A percentile compares a stretch with the other conserved stretches of the same genome.
phyloP scores from a whole-genome alignment of 1,140 invertebrate species.

The Cotesia chilonis region DNA sequence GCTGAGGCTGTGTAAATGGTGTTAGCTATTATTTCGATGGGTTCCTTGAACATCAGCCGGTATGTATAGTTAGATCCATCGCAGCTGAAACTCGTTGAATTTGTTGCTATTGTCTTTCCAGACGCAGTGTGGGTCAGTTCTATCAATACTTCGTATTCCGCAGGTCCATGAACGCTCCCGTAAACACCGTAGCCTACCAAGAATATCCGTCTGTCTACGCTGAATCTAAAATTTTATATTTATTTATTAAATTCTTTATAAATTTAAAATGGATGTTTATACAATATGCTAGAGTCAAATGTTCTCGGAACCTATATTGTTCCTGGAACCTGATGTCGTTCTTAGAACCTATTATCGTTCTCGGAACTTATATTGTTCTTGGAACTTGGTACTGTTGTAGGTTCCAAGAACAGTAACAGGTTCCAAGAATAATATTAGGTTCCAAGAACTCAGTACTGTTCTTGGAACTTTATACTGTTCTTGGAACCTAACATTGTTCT shows the following conservation, averaged over 20 bases:
- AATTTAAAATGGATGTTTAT: no score
- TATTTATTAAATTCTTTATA: neutral
- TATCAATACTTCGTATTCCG: constrained; percentile 83
- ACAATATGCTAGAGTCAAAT: no score
- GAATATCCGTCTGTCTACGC: constrained; percentile 83
- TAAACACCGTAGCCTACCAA: constrained; percentile 89
- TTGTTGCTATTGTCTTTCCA: constrained; percentile 79
- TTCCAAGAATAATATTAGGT: no score
- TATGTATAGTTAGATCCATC: constrained; percentile 86
- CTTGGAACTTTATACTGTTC: no score
- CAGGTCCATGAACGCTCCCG: constrained; percentile 84
- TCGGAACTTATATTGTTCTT: no score
- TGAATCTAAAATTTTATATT: constrained; percentile 71
- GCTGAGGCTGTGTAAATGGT: constrained; percentile 85
- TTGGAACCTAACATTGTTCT: no score
- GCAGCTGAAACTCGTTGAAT: constrained; percentile 80
- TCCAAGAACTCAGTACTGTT: no score
- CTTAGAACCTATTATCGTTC: no score
- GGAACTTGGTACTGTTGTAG: no score
- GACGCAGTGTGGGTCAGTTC: constrained; percentile 82
- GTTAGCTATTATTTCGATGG: constrained; percentile 83
- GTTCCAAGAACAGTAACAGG: no score
- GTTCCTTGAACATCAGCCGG: constrained; percentile 89
- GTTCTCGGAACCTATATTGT: no score
- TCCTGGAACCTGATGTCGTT: no score